Conservation (phyloP, 2,888 invertebrate species). For the Cyclophora punctaria region DNA sequence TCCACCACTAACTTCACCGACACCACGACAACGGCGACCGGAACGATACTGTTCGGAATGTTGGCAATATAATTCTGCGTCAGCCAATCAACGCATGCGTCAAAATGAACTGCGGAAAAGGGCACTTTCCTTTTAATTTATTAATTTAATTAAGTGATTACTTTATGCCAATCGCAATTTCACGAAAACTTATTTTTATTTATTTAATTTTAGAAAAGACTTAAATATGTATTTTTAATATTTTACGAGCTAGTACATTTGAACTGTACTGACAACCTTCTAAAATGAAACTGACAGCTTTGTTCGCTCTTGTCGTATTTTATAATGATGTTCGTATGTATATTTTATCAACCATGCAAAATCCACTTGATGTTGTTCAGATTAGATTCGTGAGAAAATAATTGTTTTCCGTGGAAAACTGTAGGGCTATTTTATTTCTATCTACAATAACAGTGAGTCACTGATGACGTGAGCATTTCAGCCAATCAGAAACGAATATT, state of each 20-base stretch:
- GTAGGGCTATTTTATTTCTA: slow-evolving; percentile 39
- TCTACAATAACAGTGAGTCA: slow-evolving; percentile 55
- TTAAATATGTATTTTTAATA: too few relatives aligned
- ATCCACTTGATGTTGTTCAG: slow-evolving; percentile 26
- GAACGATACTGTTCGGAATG: slow-evolving; percentile 69
- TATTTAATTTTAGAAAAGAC: not conserved
- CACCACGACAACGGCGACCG: slow-evolving; percentile 72
- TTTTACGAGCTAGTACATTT: too few relatives aligned
- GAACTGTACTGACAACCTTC: slow-evolving; percentile 12
- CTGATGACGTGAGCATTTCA: slow-evolving; percentile 46
- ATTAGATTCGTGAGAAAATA: slow-evolving; percentile 40
- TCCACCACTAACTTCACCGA: slow-evolving; percentile 70
- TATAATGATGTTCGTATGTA: slow-evolving; percentile 20
- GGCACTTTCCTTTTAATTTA: slow-evolving; percentile 32
- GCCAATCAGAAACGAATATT: slow-evolving; percentile 75
- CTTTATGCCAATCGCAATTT: too few relatives aligned
- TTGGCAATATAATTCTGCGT: slow-evolving; percentile 59
- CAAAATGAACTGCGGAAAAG: slow-evolving; percentile 51
- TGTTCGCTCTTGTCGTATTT: slow-evolving; percentile 28
- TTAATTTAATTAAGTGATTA: slow-evolving; percentile 4
- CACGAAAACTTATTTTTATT: too few relatives aligned
- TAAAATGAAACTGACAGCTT: slow-evolving; percentile 35
- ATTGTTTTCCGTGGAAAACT: slow-evolving; percentile 27
- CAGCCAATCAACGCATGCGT: slow-evolving; percentile 72
- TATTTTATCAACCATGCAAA: slow-evolving; percentile 27